Evolutionary conservation across 92 coral and sea anemone species (phyloP), one percentile per base, ranked within the genome.

Genomic region (Parazoanthus atlanticus): DNA sequence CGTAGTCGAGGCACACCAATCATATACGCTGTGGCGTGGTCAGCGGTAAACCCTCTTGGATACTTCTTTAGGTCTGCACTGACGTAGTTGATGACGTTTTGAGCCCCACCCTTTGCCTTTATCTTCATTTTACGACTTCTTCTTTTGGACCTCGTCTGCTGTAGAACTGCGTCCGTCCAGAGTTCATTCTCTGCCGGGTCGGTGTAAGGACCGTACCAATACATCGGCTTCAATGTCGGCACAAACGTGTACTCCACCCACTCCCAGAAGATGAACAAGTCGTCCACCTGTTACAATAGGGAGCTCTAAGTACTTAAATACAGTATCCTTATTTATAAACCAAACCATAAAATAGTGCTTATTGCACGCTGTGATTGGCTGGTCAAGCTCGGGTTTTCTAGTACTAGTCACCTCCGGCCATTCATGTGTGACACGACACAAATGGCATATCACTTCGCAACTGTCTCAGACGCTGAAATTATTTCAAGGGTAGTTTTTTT

Each of bases 1-100:
- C 98, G 94, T 6, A 96, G 72, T 33, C 98, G 80, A 29, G 98
- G 93, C n/a, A 83, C 76, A n/a, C 98, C 98, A 56, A 96, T 93
- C 7, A 94, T 86, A 87, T 93, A 94, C 12, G 92, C 94, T 41
- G 91, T 88, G 74, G 93, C 98, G 33, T 95, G 91, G 74, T 96
- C 98, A 13, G 95, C 98, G 67, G 94, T 94, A 78, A 90, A 86
- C 29, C 91, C 89, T 33, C 77, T 58, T 31, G 95, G 95, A 85
- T 94, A 96, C 32, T 78, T 76, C 31, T 79, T 86, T 5, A 90
- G 76, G 19, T 86, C 66, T 12, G 80, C 73, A 13, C 26, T 82
- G 23, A 46, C 43, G 32, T 81, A 56, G n/a, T 73, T 89, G 5
- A 56, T 29, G 46, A 73, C 75, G 26, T 67, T 74, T 12, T 74